These are phyloP conservation scores for Atrina japonica DNA, from an alignment of 2,888 invertebrate species.

Conservation along the genomic window DNA sequence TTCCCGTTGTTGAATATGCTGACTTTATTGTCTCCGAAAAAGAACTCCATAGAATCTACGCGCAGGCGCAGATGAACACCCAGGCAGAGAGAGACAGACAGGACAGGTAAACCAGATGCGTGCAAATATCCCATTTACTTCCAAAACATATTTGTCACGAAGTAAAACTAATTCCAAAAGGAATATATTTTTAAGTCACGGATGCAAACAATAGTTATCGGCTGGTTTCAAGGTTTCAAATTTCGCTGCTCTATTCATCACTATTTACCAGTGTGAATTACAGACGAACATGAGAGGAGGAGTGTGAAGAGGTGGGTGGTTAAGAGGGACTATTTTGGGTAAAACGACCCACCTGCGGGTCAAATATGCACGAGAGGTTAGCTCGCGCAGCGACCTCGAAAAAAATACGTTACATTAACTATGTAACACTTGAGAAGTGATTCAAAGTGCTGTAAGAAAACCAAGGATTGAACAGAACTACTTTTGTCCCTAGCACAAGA, in stretches of 20 bases:
- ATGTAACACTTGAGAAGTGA: too few relatives aligned
- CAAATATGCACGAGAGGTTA: conserved; percentile 25
- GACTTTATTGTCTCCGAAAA: too few relatives aligned
- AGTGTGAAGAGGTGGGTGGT: conserved; percentile 27
- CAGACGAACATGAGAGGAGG: conserved; percentile 27
- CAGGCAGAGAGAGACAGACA: conserved; percentile 16
- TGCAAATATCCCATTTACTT: conserved; percentile 32
- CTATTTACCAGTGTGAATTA: conserved; percentile 31
- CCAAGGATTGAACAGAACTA: too few relatives aligned
- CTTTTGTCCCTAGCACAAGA: too few relatives aligned
- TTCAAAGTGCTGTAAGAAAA: too few relatives aligned
- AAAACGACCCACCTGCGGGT: conserved; percentile 38
- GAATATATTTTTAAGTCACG: conserved; percentile 43
- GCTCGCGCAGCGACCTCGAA: conserved; percentile 43
- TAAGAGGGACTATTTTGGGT: conserved; percentile 39
- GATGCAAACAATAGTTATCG: conserved; percentile 27
- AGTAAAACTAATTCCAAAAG: conserved; percentile 27
- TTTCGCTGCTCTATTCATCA: conserved; percentile 30
- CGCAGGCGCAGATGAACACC: conserved; percentile 15
- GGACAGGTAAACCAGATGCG: conserved; percentile 28
- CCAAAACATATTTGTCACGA: conserved; percentile 33
- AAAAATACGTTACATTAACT: too few relatives aligned
- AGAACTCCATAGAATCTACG: too few relatives aligned
- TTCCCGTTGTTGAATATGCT: too few relatives aligned
- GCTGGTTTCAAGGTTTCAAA: conserved; percentile 24